Conservation (phyloP, 1,140 invertebrate genomes). For the Caerostris darwini region DNA sequence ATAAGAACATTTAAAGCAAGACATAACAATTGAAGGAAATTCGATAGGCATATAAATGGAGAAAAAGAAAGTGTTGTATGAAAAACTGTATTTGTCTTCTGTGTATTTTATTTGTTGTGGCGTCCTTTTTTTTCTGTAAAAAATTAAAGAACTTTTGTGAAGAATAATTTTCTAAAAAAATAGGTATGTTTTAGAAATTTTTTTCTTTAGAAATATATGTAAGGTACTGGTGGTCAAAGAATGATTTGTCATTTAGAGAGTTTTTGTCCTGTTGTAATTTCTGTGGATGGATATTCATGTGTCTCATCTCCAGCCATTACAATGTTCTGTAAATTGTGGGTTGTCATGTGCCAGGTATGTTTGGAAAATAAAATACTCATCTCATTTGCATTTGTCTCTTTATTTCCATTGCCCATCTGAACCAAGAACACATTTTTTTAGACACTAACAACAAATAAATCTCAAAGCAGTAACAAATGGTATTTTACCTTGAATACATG, state of each 20-base stretch:
- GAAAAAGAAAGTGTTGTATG: background rate
- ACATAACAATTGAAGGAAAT: background rate
- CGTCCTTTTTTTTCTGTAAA: background rate
- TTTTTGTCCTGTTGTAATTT: constrained; percentile 37
- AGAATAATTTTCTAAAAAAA: constrained; percentile 20
- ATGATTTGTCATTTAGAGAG: background rate
- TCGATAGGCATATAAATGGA: background rate
- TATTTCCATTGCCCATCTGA: too few species aligned
- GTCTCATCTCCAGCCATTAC: background rate
- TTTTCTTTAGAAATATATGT: background rate
- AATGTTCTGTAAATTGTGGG: background rate
- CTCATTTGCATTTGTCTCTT: background rate
- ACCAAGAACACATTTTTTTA: too few species aligned
- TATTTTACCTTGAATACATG: too few species aligned
- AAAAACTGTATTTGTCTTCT: constrained; percentile 7
- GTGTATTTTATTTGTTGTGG: constrained; percentile 34
- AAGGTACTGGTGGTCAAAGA: background rate
- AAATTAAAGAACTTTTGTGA: background rate
- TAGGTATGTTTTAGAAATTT: background rate
- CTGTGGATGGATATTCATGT: constrained; percentile 20
- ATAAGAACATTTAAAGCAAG: background rate
- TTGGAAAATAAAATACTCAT: constrained; percentile 56
- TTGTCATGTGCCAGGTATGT: constrained; percentile 17
- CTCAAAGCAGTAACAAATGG: too few species aligned
- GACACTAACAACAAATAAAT: too few species aligned